Evolutionary conservation across 2,888 invertebrate genomes (phyloP), one percentile per base, ranked within the genome.

Genomic region (Isotomurus palustris): DNA sequence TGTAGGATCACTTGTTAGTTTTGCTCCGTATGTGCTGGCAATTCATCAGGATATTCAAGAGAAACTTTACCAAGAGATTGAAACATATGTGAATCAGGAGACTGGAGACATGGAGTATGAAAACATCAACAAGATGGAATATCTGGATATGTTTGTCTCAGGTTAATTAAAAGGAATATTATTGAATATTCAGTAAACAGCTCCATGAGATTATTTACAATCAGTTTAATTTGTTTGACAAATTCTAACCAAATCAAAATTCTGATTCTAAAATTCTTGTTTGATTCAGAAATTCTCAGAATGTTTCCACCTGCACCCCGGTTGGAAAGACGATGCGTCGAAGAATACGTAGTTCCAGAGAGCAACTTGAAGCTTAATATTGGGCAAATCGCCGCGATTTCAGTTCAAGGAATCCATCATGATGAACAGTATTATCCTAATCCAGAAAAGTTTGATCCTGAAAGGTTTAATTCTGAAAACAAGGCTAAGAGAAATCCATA

Each of bases 61-160:
- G 1, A 61, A 56, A 27, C 44, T 66, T 21, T 44, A 45, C 19
- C 29, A 57, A 6, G 59, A 63, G 36, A 53, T 57, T 1, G 27
- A 25, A 14, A 19, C 12, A 12, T 44, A 38, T 5, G 57, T 58
- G 57, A 45, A 25, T 10, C 32, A 21, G 2, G 27, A 41, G 41
- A 57, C 56, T 5, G 64, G 58, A 3, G 14, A 60, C 17, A 25
- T 68, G 3, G 57, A 41, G 21, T 66, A 66, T 43, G 68, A 68
- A 10, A 45, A 43, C 2, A 35, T 64, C 22, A 41, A 17, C 12
- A 28, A 58, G 5, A 56, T 68, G 62, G 57, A 66, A 29, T 65
- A 64, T 45, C 36, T 66, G 57, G 68, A 68, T 8, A 64, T 60
- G 44, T 53, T 68, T 40, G 48, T 68, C n/a, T 48, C 61, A 36